A percentile compares a stretch with the other conserved stretches of the same genome.
Conservation (phyloP, 2,113 vertebrate genomes). For the Okapia johnstoni region DNA sequence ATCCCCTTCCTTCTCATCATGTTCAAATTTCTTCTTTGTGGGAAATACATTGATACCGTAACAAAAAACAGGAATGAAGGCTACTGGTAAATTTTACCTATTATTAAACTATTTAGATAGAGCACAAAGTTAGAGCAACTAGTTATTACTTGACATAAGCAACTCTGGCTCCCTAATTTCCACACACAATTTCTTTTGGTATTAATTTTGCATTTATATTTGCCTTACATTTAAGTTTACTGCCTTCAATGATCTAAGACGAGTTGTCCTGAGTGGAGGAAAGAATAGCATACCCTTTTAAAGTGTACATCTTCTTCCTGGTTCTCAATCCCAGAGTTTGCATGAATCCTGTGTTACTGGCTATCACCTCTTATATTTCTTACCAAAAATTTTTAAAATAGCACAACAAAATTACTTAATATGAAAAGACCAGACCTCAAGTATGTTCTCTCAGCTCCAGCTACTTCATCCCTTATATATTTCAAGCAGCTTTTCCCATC, state of each 20-base stretch:
- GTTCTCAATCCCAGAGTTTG: background rate
- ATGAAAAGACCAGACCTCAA: background rate
- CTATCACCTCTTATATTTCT: background rate
- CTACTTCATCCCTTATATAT: background rate
- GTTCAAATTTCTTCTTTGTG: background rate
- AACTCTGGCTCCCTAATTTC: background rate
- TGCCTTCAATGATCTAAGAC: background rate
- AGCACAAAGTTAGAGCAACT: background rate
- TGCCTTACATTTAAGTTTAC: background rate
- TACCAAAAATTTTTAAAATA: background rate
- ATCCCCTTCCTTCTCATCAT: background rate
- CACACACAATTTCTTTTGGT: background rate
- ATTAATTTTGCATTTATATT: conserved; percentile 12
- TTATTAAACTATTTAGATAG: background rate
- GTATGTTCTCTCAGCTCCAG: background rate
- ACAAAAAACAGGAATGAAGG: background rate
- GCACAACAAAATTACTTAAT: background rate
- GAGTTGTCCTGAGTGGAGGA: background rate
- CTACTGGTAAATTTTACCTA: background rate
- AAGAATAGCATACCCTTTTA: background rate
- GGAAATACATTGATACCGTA: background rate
- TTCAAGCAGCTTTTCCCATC: background rate
- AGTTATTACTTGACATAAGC: background rate
- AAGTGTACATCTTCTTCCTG: background rate
- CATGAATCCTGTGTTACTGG: background rate